Conservation (phyloP, 2,113 vertebrate species). For the Cheirogaleus medius region DNA sequence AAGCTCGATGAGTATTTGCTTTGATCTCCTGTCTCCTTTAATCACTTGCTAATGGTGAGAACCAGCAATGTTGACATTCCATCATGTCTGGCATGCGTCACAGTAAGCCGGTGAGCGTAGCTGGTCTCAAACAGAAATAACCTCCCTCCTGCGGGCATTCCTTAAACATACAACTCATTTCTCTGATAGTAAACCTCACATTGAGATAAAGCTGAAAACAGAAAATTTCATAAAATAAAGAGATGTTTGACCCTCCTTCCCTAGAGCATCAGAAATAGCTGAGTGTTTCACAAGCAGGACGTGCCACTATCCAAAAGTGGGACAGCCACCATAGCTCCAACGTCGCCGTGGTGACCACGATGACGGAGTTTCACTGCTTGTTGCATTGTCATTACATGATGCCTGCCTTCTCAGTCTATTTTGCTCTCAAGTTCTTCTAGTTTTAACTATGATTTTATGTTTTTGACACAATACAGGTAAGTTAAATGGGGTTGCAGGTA, state of each 20-base stretch:
- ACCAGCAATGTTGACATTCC: fast-evolving
- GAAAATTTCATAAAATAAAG: constrained; percentile 39
- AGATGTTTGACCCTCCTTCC: neutral
- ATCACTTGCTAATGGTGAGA: neutral
- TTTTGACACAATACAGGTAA: constrained; percentile 11
- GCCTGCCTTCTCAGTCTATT: constrained; percentile 12
- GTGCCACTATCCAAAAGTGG: too few species aligned
- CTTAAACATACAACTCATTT: neutral
- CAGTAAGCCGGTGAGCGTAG: neutral
- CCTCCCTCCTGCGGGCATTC: neutral
- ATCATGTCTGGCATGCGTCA: neutral
- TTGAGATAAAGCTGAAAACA: neutral
- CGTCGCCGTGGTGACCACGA: neutral
- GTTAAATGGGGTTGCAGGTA: constrained; percentile 48
- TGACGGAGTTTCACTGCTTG: neutral
- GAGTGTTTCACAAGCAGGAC: neutral
- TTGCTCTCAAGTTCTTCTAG: neutral
- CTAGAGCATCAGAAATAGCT: neutral
- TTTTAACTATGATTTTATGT: constrained; percentile 42
- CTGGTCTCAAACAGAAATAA: neutral
- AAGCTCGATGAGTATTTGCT: neutral
- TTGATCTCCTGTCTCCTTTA: neutral
- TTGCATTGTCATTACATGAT: neutral
- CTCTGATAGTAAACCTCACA: neutral
- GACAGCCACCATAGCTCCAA: neutral